Percentiles rank a stretch among this genome's conserved stretches.
These are phyloP conservation scores for Chelonoidis abingdonii DNA, from an alignment of 2,113 vertebrate genomes.

Conservation along the genomic window DNA sequence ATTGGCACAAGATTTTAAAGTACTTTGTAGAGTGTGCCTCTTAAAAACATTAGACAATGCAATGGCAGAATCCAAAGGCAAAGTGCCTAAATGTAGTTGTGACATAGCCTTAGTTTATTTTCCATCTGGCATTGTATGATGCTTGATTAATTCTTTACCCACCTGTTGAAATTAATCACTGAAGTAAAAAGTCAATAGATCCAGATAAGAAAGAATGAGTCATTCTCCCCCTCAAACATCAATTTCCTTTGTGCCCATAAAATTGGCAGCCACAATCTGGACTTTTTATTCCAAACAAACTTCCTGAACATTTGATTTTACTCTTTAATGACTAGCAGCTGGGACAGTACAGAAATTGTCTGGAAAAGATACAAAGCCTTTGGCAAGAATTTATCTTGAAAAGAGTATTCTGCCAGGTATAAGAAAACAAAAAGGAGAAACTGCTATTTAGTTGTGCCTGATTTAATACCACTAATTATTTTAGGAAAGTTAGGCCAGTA, in stretches of 20 bases:
- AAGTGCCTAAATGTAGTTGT: background rate
- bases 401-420: fast-evolving
- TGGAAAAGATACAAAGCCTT: background rate
- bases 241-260: background rate
- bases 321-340: background rate
- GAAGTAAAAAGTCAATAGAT: background rate
- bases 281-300: background rate
- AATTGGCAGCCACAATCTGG: background rate
- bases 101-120: background rate
- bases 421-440: background rate
- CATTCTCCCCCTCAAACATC: background rate
- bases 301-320: background rate
- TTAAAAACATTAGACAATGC: background rate
- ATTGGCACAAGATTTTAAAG: background rate
- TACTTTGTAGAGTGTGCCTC: background rate
- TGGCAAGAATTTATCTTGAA: background rate
- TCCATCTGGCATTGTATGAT: background rate
- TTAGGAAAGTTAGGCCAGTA: background rate
- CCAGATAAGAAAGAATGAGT: background rate
- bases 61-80: background rate
- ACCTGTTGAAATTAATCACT: background rate
- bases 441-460: background rate
- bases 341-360: background rate
- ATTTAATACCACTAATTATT: background rate
- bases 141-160: background rate